Evolutionary conservation across 2,113 vertebrate genomes (phyloP), one percentile per base, ranked within the genome.

Genomic region (Cariama cristata): DNA sequence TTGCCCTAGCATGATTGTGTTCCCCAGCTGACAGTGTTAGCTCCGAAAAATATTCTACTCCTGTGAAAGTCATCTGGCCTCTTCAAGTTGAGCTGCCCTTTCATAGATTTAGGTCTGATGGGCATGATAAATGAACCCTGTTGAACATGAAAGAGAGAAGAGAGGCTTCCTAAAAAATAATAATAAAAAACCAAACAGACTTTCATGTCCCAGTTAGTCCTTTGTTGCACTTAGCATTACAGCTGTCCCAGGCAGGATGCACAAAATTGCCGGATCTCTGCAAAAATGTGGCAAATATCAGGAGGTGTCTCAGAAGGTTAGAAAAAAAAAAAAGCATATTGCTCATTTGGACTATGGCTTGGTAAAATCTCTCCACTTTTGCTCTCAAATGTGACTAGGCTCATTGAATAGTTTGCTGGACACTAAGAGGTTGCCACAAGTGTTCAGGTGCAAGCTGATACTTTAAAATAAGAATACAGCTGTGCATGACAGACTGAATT

Each of bases 401-500:
- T 97, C 96, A 38, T 80, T 80, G 92, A 60, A 94, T 95, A 96
- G 85, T 58, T 69, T 80, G 90, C 72, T 96, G 94, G 94, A 55
- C 40, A 79, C 86, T 52, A 81, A 93, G 91, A 96, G 90, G 55
- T 77, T 96, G 90, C 93, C 96, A 92, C 93, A 27, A 93, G 95
- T 90, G 89, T 89, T 96, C 97, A 84, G 90, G 94, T 92, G 88
- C 85, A 94, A 97, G 96, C 88, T 90, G 95, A 23, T 63, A 53
- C 76, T 98, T 97, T 96, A 93, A 97, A 98, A 97, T 92, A 94
- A 96, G 96, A 96, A 96, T 97, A 96, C 98, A 98, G 98, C 98
- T 98, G 98, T 98, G 98, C 68, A 17, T 96, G 97, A 98, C 98
- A 98, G 98, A 95, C 98, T 97, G 84, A 93, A 98, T 99, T 98